A percentile compares a stretch with the other conserved stretches of the same genome.
Evolutionary conservation across 2,888 invertebrate genomes (phyloP).

Genomic region (Oligia strigilis): DNA sequence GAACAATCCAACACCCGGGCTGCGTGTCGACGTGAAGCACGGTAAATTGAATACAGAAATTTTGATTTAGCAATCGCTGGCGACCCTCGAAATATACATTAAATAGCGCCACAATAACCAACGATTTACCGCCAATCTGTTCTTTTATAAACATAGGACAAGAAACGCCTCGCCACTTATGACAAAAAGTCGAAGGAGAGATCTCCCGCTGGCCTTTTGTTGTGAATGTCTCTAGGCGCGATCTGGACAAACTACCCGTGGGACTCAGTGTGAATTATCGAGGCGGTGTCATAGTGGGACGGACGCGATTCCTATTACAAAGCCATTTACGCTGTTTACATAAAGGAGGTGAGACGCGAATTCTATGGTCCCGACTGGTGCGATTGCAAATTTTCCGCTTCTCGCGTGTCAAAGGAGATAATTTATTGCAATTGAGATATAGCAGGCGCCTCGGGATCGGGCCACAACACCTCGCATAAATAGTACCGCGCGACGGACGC

Average conservation of each 20-base stretch:
- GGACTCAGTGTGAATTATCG: slow-evolving; percentile 86
- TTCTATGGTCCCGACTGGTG: slow-evolving; percentile 76
- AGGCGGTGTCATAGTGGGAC: slow-evolving; percentile 83
- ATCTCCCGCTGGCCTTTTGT: slow-evolving; percentile 89
- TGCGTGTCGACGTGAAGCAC: slow-evolving; percentile 85
- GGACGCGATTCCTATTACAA: slow-evolving; percentile 86
- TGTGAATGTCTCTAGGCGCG: slow-evolving; percentile 81
- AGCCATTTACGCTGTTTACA: slow-evolving; percentile 88
- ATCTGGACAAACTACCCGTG: slow-evolving; percentile 87
- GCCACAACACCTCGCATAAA: slow-evolving; percentile 84
- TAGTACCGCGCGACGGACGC: slow-evolving; percentile 78
- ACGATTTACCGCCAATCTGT: slow-evolving; percentile 90
- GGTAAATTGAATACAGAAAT: slow-evolving; percentile 86
- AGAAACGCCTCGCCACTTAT: slow-evolving; percentile 88
- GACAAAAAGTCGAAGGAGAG: slow-evolving; percentile 88
- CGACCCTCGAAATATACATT: slow-evolving; percentile 85
- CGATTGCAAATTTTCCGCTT: slow-evolving; percentile 88
- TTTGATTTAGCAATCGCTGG: slow-evolving; percentile 77
- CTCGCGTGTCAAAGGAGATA: slow-evolving; percentile 87
- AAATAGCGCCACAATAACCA: slow-evolving; percentile 87
- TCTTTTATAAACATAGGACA: slow-evolving; percentile 85
- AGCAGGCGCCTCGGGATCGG: slow-evolving; percentile 81
- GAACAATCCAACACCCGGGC: slow-evolving; percentile 78
- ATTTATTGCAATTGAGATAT: slow-evolving; percentile 89
- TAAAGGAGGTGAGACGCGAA: slow-evolving; percentile 82